Conservation (phyloP, 2,888 invertebrate species). For the Synanthedon formicaeformis region DNA sequence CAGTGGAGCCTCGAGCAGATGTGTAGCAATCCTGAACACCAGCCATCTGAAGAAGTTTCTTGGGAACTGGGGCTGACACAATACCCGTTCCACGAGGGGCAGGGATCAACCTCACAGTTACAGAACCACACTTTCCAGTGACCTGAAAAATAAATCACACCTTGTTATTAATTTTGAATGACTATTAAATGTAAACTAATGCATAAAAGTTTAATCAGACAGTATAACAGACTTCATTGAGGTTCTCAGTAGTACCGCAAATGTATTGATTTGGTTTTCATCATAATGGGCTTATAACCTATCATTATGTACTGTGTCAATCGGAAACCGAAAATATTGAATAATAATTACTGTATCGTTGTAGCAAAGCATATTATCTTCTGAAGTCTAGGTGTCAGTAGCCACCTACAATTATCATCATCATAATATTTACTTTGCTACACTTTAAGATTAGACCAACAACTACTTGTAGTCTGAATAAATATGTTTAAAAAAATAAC, state of each 20-base stretch:
- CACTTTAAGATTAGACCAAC: not conserved
- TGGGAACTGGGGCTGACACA: constrained; percentile 98
- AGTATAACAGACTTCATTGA: constrained; percentile 64
- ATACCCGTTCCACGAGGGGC: constrained; percentile 99
- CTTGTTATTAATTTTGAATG: not conserved
- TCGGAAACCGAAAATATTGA: too few relatives aligned
- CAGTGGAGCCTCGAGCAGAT: constrained; percentile 96
- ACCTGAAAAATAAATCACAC: constrained; percentile 72
- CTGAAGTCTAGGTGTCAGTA: not conserved
- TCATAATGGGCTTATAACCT: constrained; percentile 30
- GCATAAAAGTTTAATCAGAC: constrained; percentile 44
- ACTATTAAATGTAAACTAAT: not conserved
- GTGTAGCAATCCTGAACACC: constrained; percentile 99
- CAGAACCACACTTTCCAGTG: constrained; percentile 99
- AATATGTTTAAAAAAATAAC: too few relatives aligned
- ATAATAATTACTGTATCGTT: too few relatives aligned
- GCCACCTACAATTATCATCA: too few relatives aligned
- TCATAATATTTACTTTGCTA: too few relatives aligned
- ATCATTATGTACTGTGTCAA: too few relatives aligned
- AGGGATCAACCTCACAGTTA: constrained; percentile 96
- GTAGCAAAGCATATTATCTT: too few relatives aligned
- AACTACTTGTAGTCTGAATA: not conserved
- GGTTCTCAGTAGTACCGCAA: constrained; percentile 74
- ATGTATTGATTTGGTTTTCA: constrained; percentile 70
- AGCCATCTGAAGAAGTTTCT: constrained; percentile 98